phyloP scores from a whole-genome alignment of 2,797 vertebrate genomes.

The Martes flavigula region DNA sequence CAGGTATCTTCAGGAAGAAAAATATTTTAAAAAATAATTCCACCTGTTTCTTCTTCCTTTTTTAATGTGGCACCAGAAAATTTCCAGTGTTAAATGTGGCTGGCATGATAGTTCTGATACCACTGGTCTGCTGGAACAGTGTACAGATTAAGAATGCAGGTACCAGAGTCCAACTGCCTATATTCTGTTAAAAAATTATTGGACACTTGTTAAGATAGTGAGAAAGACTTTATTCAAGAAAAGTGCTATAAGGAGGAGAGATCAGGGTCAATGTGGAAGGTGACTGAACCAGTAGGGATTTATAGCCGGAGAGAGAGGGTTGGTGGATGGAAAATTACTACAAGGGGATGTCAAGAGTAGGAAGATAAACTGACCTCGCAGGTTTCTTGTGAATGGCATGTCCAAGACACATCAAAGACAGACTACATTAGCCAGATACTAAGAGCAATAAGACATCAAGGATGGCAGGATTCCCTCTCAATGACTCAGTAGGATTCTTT shows the following conservation, averaged over 20 bases:
- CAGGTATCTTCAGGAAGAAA: not conserved
- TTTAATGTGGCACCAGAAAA: not conserved
- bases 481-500: not conserved
- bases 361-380: not conserved
- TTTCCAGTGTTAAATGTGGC: not conserved
- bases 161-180: not conserved
- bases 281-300: not conserved
- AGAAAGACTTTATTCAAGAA: not conserved
- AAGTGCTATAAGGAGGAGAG: not conserved
- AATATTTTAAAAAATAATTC: not conserved
- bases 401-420: not conserved
- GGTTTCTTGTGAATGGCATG: not conserved
- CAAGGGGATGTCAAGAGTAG: not conserved
- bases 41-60: not conserved
- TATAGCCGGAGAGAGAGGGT: not conserved
- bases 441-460: not conserved
- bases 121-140: fast-evolving
- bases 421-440: not conserved
- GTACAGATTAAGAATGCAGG: not conserved
- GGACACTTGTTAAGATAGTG: not conserved
- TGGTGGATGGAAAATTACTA: not conserved
- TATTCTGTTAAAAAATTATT: not conserved
- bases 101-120: not conserved
- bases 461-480: not conserved
- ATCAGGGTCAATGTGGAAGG: not conserved